A percentile compares a stretch with the other conserved stretches of the same genome.
These are phyloP conservation scores for Myiotriccus ornatus DNA, from an alignment of 2,797 vertebrate species.

Conservation along the genomic window DNA sequence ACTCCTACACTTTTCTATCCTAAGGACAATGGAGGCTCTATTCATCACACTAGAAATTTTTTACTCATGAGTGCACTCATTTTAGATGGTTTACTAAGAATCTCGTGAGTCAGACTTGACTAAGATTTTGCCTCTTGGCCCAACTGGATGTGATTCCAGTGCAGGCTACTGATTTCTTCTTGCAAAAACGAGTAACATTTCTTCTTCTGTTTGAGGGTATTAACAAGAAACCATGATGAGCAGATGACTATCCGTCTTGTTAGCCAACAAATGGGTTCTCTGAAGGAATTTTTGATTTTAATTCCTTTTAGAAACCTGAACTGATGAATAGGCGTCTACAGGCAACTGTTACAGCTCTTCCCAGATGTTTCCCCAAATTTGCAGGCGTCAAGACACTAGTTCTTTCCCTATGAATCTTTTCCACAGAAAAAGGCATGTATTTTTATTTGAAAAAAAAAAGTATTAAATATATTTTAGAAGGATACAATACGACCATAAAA, in stretches of 20 bases:
- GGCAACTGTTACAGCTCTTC: neutral
- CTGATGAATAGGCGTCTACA: neutral
- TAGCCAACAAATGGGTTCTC: neutral
- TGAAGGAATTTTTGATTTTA: neutral
- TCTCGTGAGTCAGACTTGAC: neutral
- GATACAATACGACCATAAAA: neutral
- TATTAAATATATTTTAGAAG: neutral
- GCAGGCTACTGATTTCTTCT: neutral
- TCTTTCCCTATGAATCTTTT: neutral
- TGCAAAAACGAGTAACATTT: neutral
- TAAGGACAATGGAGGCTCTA: neutral
- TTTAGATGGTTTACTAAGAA: neutral
- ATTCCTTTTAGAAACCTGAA: neutral
- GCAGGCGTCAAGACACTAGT: neutral
- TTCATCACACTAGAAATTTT: neutral
- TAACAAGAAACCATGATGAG: neutral
- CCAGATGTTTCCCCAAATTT: neutral
- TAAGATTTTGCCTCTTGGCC: neutral
- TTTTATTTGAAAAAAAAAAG: neutral
- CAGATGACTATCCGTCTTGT: neutral
- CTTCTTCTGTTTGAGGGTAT: neutral
- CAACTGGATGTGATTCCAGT: neutral
- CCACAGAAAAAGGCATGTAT: neutral
- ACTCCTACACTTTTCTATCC: neutral
- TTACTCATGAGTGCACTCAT: neutral